Percentiles rank a stretch among this genome's conserved stretches.
Conservation (phyloP, 2,797 vertebrate genomes). For the Danio tinwini region DNA sequence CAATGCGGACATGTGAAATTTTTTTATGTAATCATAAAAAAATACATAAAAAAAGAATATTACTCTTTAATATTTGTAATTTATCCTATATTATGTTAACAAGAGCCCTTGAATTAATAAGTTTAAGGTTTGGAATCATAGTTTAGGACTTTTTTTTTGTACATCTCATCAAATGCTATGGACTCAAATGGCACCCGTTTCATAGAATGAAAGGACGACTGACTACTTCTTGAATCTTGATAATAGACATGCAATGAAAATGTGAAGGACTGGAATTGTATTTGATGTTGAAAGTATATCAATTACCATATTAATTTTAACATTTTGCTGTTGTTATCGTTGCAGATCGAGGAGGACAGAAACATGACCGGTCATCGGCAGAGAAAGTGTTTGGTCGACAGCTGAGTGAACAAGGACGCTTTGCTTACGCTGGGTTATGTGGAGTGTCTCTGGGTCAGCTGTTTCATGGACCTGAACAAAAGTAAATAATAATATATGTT, state of each 20-base stretch:
- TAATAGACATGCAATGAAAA: no score
- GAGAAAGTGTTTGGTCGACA: constrained; percentile 65
- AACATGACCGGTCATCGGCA: constrained; percentile 49
- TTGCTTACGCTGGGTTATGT: constrained; percentile 87
- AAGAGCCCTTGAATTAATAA: not conserved
- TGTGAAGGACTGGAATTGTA: no score
- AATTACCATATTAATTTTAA: not conserved
- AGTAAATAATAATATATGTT: constrained; percentile 62
- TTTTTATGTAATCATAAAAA: not conserved
- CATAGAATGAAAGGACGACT: not conserved
- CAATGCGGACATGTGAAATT: not conserved
- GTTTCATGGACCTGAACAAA: constrained; percentile 85
- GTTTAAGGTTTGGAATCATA: not conserved
- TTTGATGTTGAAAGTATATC: no score
- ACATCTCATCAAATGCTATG: not conserved
- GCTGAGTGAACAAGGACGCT: constrained; percentile 84
- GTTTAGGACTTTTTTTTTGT: not conserved
- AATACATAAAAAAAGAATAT: no score
- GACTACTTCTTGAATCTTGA: no score
- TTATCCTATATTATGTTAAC: not conserved
- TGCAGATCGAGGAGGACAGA: constrained; percentile 63
- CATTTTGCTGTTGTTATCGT: not conserved
- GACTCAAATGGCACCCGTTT: not conserved
- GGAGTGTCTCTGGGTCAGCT: constrained; percentile 83
- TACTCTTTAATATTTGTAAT: no score